phyloP scores from a whole-genome alignment of 92 coral and sea anemone species.

The Bergia puertoricense region DNA sequence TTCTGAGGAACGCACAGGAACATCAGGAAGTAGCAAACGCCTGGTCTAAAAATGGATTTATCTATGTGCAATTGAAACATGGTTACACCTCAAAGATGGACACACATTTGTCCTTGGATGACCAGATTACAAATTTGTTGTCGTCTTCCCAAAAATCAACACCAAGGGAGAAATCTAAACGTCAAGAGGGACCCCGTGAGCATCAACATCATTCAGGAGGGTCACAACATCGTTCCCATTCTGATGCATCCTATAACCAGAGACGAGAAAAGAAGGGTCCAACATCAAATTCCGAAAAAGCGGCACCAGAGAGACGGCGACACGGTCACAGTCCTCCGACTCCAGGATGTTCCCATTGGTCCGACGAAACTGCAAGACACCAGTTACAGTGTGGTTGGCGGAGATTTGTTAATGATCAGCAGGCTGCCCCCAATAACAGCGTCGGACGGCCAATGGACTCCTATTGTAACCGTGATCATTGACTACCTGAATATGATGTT shows the following conservation, averaged over 20 bases:
- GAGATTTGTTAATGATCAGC: background rate
- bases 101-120: background rate
- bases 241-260: background rate
- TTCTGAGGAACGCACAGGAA: slow-evolving; percentile 3
- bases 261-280: background rate
- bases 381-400: slow-evolving; percentile 3
- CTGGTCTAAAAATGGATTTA: background rate
- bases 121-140: background rate
- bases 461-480: slow-evolving; percentile 4
- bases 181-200: background rate
- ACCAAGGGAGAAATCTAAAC: background rate
- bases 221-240: background rate
- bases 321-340: slow-evolving; percentile 1
- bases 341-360: slow-evolving; percentile 17
- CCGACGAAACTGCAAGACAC: slow-evolving; percentile 6
- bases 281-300: background rate
- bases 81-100: background rate
- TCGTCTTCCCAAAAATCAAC: background rate
- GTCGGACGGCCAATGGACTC: slow-evolving; percentile 5
- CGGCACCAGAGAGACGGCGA: slow-evolving; percentile 6
- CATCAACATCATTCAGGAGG: background rate
- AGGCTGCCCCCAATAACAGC: slow-evolving; percentile 8
- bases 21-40: slow-evolving; percentile 7
- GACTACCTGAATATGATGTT: slow-evolving; percentile 3
- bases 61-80: background rate